phyloP scores from a whole-genome alignment of 2,797 vertebrate species.

The Peromyscus eremicus region DNA sequence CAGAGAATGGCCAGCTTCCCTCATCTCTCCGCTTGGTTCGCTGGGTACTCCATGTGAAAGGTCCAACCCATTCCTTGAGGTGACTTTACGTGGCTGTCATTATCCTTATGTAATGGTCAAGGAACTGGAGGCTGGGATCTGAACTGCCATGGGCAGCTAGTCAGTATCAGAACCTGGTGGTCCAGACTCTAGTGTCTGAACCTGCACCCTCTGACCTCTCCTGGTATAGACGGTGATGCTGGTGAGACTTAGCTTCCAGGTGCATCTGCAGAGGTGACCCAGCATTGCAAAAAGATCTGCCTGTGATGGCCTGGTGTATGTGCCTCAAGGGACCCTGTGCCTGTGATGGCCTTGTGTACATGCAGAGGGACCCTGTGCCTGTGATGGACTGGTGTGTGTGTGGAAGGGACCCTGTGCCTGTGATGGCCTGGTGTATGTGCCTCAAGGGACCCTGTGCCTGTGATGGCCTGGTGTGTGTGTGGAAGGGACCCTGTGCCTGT shows the following conservation, averaged over 20 bases:
- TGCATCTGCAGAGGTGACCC: fast-evolving
- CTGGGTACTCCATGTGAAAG: background rate
- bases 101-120: background rate
- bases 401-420: background rate
- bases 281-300: no score
- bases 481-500: background rate
- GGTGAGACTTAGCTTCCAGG: background rate
- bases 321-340: no score
- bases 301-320: background rate
- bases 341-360: fast-evolving
- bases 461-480: background rate
- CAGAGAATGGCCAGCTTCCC: no score
- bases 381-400: background rate
- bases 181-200: no score
- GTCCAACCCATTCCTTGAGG: background rate
- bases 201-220: no score
- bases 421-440: background rate
- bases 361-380: no score
- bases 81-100: background rate
- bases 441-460: background rate
- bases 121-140: background rate
- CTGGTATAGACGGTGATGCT: no score
- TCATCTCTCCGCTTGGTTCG: background rate
- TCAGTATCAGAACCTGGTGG: background rate
- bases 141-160: background rate